These are phyloP conservation scores for Nothocercus nigrocapillus DNA, from an alignment of 2,113 vertebrate species.

Conservation along the genomic window DNA sequence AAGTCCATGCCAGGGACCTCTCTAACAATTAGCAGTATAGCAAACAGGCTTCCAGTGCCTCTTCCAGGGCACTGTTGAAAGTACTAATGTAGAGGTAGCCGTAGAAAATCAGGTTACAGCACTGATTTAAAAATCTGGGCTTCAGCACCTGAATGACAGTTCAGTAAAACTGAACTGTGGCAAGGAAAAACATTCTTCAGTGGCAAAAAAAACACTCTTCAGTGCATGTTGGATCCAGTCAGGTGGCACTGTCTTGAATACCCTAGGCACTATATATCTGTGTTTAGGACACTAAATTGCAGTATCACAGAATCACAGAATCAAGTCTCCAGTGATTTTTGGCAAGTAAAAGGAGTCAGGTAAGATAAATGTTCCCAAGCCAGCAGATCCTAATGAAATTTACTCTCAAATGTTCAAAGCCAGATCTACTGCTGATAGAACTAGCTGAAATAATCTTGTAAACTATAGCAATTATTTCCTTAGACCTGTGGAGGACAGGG, in stretches of 20 bases:
- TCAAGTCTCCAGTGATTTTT: neutral
- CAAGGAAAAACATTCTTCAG: neutral
- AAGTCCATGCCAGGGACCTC: neutral
- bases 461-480: neutral
- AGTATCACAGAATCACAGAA: neutral
- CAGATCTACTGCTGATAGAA: too few relatives aligned
- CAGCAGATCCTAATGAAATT: neutral
- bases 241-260: neutral
- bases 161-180: neutral
- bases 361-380: neutral
- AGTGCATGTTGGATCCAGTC: rapidly evolving
- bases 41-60: neutral
- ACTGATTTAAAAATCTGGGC: neutral
- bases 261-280: neutral
- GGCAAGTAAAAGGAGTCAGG: neutral
- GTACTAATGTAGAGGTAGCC: neutral
- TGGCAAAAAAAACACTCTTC: neutral
- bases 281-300: neutral
- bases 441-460: neutral
- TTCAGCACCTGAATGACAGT: neutral
- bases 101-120: neutral
- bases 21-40: neutral
- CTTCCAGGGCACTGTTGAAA: neutral
- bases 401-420: neutral
- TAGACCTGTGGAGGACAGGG: neutral